Base-by-base conservation (phyloP, 2,888 invertebrate species). In the Crossocerus cetratus region DNA sequence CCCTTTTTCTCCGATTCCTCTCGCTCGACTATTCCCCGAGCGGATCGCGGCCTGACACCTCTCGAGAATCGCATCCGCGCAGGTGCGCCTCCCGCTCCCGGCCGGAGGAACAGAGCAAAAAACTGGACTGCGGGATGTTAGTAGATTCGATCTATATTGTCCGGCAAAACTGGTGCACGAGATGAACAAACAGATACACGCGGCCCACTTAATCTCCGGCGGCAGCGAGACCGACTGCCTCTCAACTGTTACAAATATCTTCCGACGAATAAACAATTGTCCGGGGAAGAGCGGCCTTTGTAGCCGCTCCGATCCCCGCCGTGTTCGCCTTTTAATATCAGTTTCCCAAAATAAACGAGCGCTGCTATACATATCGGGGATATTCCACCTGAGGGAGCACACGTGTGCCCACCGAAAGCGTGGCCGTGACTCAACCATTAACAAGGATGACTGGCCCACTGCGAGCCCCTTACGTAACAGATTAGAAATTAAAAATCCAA, bases 11-110 rank as follows among this genome's bases (percentile, higher is more conserved):
- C 49, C 49, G 16, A 49, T 49, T 49, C 49, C 49, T 49, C 49
- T 49, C 49, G 49, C 16, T 49, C 49, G 49, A 49, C 49, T 49
- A 49, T 32, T 32, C 49, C n/a, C 49, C 49, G 16, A 16, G 49
- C 49, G 49, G 49, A 49, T 49, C 49, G 32, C 32, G 49, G 5
- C 16, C 49, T 22, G 32, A 57, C 32, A 23, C 23, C 21, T 57
- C 32, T 57, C 23, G 57, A 32, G 57, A 57, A 57, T 57, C n/a
- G 16, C 8, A 57, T 57, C 32, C 23, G n/a, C 23, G 57, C 57
- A 57, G 23, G 23, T 57, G n/a, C 16, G 42, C 43, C 42, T 59
- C 43, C 49, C 43, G 5, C 49, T 49, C 49, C 16, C 13, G n/a
- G 8, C n/a, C 1, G 16, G n/a, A n/a, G 14, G 49, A 49, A 32